Evolutionary conservation across 2,797 vertebrate species (phyloP).

Genomic region (Sebastes ruberrimus): DNA sequence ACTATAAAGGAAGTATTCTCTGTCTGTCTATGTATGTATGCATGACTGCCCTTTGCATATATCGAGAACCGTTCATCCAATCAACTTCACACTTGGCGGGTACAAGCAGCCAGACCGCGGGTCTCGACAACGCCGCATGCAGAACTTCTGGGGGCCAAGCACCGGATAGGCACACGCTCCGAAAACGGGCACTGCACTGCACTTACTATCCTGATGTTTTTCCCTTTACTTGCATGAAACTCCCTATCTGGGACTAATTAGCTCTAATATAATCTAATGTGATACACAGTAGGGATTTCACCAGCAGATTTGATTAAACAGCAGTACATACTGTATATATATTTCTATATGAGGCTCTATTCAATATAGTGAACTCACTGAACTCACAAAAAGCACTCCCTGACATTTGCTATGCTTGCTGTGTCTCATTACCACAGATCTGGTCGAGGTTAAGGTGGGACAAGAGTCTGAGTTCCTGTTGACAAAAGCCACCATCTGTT

Average conservation of each 20-base stretch:
- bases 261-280: background rate
- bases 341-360: background rate
- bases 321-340: background rate
- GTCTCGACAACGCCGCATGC: too few species aligned
- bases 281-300: background rate
- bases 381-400: background rate
- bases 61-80: too few species aligned
- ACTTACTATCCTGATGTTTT: background rate
- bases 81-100: too few species aligned
- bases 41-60: too few species aligned
- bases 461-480: conserved; percentile 25
- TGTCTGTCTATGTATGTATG: too few species aligned
- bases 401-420: conserved; percentile 7
- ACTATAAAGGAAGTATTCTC: too few species aligned
- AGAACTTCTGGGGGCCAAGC: too few species aligned
- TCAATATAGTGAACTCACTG: background rate
- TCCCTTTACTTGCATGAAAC: background rate
- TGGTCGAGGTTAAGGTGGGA: conserved; percentile 21
- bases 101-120: too few species aligned
- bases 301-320: background rate
- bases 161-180: too few species aligned
- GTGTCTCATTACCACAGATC: conserved; percentile 35
- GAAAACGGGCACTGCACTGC: too few species aligned
- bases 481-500: conserved; percentile 31
- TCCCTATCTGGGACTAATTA: background rate